phyloP scores from a whole-genome alignment of 1,140 invertebrate genomes.

The Drosophila auraria region DNA sequence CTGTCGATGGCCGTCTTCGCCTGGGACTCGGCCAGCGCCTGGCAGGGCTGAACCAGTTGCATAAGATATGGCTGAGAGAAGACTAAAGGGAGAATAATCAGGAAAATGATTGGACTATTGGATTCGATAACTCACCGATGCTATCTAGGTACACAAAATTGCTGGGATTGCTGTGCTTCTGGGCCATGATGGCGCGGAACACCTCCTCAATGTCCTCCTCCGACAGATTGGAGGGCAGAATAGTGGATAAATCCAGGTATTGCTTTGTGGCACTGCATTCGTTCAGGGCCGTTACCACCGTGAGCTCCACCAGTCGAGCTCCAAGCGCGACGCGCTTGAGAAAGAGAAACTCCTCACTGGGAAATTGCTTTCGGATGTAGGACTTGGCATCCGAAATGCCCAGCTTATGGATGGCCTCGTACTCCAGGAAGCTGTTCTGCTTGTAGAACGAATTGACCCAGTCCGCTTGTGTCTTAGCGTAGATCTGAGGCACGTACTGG shows the following conservation, averaged over 20 bases:
- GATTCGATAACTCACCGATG: slow-evolving; percentile 81
- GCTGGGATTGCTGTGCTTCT: slow-evolving; percentile 85
- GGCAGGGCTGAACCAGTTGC: slow-evolving; percentile 89
- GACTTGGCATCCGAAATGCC: slow-evolving; percentile 94
- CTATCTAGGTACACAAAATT: slow-evolving; percentile 86
- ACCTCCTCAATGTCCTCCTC: slow-evolving; percentile 91
- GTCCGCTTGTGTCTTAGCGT: slow-evolving; percentile 93
- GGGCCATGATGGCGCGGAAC: slow-evolving; percentile 88
- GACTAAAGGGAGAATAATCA: slow-evolving; percentile 71
- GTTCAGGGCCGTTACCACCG: slow-evolving; percentile 90
- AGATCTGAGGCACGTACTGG: slow-evolving; percentile 95
- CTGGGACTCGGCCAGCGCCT: slow-evolving; percentile 89
- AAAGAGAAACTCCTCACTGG: slow-evolving; percentile 90
- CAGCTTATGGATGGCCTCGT: slow-evolving; percentile 94
- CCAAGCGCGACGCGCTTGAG: slow-evolving; percentile 93
- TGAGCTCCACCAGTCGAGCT: slow-evolving; percentile 74
- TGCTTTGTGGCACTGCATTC: slow-evolving; percentile 91
- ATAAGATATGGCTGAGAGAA: slow-evolving; percentile 90
- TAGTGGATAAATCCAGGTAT: slow-evolving; percentile 92
- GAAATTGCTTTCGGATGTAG: slow-evolving; percentile 92
- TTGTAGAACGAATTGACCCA: slow-evolving; percentile 97
- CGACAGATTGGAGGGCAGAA: slow-evolving; percentile 93
- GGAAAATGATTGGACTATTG: slow-evolving; percentile 14
- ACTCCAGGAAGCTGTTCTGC: slow-evolving; percentile 98
- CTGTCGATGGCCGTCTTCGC: slow-evolving; percentile 90